Percentiles rank a stretch among this genome's conserved stretches.
Conservation (phyloP, 2,113 vertebrate genomes). For the Mirounga angustirostris region DNA sequence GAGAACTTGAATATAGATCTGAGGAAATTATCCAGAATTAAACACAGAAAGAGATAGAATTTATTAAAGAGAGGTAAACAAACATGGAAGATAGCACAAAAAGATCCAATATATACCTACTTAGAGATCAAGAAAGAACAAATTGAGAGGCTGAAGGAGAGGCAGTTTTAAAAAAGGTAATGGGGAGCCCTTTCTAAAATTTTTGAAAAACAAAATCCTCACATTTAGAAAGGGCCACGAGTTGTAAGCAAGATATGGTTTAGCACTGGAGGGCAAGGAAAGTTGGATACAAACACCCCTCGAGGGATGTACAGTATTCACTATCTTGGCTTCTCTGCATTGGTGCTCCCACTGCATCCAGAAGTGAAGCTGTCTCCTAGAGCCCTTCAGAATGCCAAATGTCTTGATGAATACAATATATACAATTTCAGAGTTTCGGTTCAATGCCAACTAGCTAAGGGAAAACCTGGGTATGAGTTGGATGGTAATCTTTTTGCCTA, state of each 20-base stretch:
- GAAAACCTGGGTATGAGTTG: background rate
- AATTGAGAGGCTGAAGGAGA: background rate
- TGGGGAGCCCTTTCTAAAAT: background rate
- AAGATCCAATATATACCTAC: background rate
- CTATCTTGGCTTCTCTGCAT: conserved; percentile 70
- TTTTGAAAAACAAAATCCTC: conserved; percentile 2
- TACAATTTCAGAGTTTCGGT: background rate
- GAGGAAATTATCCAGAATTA: conserved; percentile 51
- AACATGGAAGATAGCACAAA: background rate
- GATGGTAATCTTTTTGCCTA: conserved; percentile 7
- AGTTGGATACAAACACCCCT: background rate
- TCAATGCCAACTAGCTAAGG: conserved; percentile 35
- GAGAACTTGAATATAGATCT: conserved; percentile 5
- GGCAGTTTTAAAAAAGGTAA: background rate
- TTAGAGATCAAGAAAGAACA: background rate
- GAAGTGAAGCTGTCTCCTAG: conserved; percentile 77
- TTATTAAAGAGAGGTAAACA: background rate
- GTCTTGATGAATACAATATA: background rate
- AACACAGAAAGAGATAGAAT: conserved; percentile 28
- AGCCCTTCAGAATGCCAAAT: conserved; percentile 66
- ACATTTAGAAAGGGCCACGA: background rate
- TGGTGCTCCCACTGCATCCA: conserved; percentile 70
- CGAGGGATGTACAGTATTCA: conserved; percentile 67
- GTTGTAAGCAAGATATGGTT: background rate
- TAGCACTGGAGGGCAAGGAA: background rate